A percentile compares a stretch with the other conserved stretches of the same genome.
phyloP scores from a whole-genome alignment of 1,140 invertebrate species.

The Atta texana region DNA sequence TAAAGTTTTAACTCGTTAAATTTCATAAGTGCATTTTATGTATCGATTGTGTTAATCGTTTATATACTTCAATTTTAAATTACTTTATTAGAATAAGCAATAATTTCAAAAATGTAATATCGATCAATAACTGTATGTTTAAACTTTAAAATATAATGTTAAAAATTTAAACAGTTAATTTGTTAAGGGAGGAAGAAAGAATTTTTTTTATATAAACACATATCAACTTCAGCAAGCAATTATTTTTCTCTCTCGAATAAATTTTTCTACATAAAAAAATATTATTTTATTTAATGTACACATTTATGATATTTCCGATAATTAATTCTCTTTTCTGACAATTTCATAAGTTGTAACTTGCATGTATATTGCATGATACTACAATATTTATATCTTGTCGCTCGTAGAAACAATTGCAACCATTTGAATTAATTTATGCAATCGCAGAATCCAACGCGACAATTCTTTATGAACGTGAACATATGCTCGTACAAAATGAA shows the following conservation, averaged over 20 bases:
- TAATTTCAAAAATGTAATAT: conserved; percentile 8
- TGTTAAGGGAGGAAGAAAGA: not conserved
- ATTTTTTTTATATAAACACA: not conserved
- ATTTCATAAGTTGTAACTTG: not conserved
- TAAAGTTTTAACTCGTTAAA: not conserved
- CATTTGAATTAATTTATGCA: conserved; percentile 23
- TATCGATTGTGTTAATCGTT: too few relatives aligned
- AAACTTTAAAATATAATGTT: not conserved
- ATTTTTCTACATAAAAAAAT: not conserved
- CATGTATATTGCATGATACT: not conserved
- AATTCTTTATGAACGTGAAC: conserved; percentile 31
- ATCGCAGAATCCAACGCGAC: conserved; percentile 5
- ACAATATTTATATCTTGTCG: conserved; percentile 3
- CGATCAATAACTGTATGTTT: not conserved
- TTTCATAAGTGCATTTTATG: not conserved
- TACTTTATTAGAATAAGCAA: not conserved
- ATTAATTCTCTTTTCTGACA: not conserved
- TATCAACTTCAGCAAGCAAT: not conserved
- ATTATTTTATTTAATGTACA: not conserved
- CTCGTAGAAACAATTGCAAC: not conserved
- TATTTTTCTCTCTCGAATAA: not conserved
- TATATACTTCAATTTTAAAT: conserved; percentile 11
- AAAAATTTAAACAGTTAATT: conserved; percentile 7
- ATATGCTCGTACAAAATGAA: conserved; percentile 5
- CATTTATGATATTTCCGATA: not conserved